Conservation (phyloP, 2,888 invertebrate genomes). For the Drosophila glabriapex region DNA sequence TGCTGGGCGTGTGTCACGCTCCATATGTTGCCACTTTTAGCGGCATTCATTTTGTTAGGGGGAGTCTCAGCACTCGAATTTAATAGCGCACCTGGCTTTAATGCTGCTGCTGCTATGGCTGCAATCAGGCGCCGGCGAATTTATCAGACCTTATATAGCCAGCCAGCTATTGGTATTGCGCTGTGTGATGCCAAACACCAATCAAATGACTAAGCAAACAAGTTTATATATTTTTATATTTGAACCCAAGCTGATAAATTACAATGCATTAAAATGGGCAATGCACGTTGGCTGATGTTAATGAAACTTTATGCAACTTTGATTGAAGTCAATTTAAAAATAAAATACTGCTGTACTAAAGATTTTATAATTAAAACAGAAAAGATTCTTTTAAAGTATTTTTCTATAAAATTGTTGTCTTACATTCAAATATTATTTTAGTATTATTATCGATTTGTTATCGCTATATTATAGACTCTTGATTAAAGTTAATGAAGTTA, state of each 20-base stretch:
- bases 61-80: slow-evolving; percentile 15
- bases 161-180: slow-evolving; percentile 21
- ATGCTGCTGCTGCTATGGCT: slow-evolving; percentile 32
- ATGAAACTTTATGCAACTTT: slow-evolving; percentile 1
- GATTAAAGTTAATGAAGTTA: not conserved
- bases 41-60: slow-evolving; percentile 14
- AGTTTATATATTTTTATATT: slow-evolving; percentile 15
- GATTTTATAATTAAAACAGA: not conserved
- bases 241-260: not conserved
- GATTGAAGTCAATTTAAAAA: slow-evolving; percentile 27
- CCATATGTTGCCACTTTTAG: slow-evolving; percentile 39
- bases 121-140: slow-evolving; percentile 19
- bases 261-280: slow-evolving; percentile 22
- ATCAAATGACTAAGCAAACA: slow-evolving; percentile 41
- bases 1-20: slow-evolving; percentile 51
- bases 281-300: slow-evolving; percentile 15
- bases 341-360: not conserved
- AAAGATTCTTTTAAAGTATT: not conserved
- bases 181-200: slow-evolving; percentile 16
- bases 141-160: slow-evolving; percentile 32
- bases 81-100: slow-evolving; percentile 32
- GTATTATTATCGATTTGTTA: not conserved
- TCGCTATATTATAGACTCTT: not conserved
- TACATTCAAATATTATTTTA: not conserved
- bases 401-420: not conserved